These are phyloP conservation scores for Sciaenops ocellatus DNA, from an alignment of 2,797 vertebrate species.

Conservation along the genomic window DNA sequence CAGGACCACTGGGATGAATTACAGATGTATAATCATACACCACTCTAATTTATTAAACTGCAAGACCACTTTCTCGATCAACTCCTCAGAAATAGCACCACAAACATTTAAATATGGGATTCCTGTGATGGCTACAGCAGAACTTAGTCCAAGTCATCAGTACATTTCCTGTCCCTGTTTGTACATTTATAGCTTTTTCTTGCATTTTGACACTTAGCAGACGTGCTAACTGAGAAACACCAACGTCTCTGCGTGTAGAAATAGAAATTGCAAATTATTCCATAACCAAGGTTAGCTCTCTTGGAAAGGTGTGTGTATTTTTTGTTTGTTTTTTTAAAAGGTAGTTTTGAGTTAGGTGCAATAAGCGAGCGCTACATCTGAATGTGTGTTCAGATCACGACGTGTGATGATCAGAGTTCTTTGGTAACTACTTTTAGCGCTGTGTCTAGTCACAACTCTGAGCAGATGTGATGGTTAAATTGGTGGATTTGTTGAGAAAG, in stretches of 20 bases:
- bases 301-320: background rate
- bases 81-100: constrained; percentile 38
- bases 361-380: constrained; percentile 61
- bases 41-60: background rate
- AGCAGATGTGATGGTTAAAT: constrained; percentile 23
- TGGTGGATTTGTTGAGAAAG: constrained; percentile 1
- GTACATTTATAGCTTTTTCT: constrained; percentile 14
- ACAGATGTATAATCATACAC: background rate
- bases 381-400: constrained; percentile 34
- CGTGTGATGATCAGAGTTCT: constrained; percentile 61
- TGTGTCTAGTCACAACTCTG: constrained; percentile 32
- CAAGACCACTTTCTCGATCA: background rate
- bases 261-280: constrained; percentile 47
- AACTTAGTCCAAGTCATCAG: constrained; percentile 8
- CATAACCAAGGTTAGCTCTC: constrained; percentile 14
- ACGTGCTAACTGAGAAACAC: constrained; percentile 11
- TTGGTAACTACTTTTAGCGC: constrained; percentile 68
- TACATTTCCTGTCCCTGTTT: constrained; percentile 21
- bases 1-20: background rate
- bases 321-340: constrained; percentile 40
- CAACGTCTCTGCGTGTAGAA: constrained; percentile 11
- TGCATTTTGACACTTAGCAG: constrained; percentile 10
- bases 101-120: constrained; percentile 7
- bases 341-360: constrained; percentile 77
- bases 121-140: constrained; percentile 38